Percentiles rank a stretch among this genome's conserved stretches.
Evolutionary conservation across 2,797 vertebrate genomes (phyloP).

Genomic region (Brachyalestes nurse): DNA sequence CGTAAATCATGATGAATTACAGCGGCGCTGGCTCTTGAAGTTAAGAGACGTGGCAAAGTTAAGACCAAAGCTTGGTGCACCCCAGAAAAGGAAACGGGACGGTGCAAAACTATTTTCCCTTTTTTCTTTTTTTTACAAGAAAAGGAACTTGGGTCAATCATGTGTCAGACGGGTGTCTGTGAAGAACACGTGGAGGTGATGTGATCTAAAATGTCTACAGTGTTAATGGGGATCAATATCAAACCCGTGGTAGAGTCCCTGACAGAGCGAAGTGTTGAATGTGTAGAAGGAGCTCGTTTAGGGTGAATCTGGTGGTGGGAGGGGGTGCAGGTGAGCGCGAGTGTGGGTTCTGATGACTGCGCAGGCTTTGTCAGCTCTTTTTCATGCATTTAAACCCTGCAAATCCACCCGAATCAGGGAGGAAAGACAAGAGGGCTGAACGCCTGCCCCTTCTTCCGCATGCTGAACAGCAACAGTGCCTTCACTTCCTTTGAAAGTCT

Average conservation of each 20-base stretch:
- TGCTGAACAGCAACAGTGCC: not conserved
- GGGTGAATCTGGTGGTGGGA: too few species aligned
- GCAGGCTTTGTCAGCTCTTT: constrained; percentile 46
- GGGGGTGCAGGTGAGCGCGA: not conserved
- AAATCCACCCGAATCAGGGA: constrained; percentile 10
- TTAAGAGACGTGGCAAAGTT: constrained; percentile 22
- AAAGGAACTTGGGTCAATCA: constrained; percentile 23
- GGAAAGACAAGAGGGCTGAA: not conserved
- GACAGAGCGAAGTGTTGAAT: constrained; percentile 18
- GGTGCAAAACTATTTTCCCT: not conserved
- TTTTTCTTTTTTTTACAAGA: not conserved
- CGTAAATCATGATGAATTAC: constrained; percentile 62
- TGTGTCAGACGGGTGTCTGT: not conserved
- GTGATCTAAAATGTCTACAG: constrained; percentile 15
- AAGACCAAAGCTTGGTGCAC: constrained; percentile 5
- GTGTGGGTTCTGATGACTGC: constrained; percentile 30
- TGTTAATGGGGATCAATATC: constrained; percentile 16
- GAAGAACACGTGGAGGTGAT: not conserved
- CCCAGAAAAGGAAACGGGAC: not conserved
- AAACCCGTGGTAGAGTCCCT: not conserved
- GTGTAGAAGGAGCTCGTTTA: constrained; percentile 5
- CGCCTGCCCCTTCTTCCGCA: not conserved
- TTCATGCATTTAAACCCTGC: not conserved
- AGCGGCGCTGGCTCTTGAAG: not conserved
- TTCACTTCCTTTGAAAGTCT: not conserved